phyloP scores from a whole-genome alignment of 2,888 invertebrate genomes.

The Aplocera efformata region DNA sequence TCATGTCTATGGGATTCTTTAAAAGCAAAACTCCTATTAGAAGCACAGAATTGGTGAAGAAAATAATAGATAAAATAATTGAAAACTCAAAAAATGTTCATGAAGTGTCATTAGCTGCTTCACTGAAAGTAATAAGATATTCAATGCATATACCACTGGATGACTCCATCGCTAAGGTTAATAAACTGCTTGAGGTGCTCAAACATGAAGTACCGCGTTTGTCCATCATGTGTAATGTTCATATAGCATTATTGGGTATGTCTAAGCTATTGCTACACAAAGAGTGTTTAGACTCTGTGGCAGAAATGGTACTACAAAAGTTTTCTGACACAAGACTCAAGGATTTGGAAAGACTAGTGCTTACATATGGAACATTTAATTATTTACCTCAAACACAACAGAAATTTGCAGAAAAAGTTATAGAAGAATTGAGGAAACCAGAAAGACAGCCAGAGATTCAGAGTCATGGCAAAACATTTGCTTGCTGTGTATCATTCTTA shows the following conservation, averaged over 20 bases:
- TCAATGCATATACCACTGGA: conserved; percentile 69
- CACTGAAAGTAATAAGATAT: conserved; percentile 84
- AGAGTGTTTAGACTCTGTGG: conserved; percentile 61
- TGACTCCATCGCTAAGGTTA: conserved; percentile 51
- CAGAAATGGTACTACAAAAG: conserved; percentile 71
- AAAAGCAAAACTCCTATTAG: conserved; percentile 85
- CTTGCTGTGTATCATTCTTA: conserved; percentile 82
- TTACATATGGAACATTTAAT: conserved; percentile 82
- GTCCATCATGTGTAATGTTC: conserved; percentile 82
- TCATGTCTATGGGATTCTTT: conserved; percentile 88
- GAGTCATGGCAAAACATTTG: conserved; percentile 80
- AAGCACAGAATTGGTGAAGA: conserved; percentile 64
- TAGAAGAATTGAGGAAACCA: conserved; percentile 75
- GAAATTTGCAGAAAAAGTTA: conserved; percentile 55
- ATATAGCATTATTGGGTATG: conserved; percentile 83
- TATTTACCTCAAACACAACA: conserved; percentile 68
- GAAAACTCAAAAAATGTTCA: conserved; percentile 75
- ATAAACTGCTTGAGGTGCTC: conserved; percentile 76
- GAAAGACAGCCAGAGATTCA: conserved; percentile 78
- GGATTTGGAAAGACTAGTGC: conserved; percentile 86
- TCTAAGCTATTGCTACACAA: conserved; percentile 59
- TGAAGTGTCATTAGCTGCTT: conserved; percentile 83
- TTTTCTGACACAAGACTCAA: conserved; percentile 81
- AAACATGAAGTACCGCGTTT: conserved; percentile 79
- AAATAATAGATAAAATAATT: conserved; percentile 76